Evolutionary conservation across 2,888 invertebrate species (phyloP), one percentile per base, ranked within the genome.

Genomic region (Clusia tigrina): DNA sequence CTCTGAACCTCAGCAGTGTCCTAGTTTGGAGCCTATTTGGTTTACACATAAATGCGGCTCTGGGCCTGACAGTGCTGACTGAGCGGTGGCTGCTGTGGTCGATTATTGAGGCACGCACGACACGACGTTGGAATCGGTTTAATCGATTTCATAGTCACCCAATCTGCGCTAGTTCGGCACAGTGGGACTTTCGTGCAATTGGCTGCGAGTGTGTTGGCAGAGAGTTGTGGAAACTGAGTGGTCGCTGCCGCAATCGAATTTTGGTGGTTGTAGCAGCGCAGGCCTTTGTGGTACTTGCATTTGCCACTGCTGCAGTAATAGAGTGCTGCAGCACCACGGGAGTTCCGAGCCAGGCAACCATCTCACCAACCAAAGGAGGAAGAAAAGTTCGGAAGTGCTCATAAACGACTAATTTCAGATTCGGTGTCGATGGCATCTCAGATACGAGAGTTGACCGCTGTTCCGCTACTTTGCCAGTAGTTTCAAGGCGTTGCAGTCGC

Each of bases 141-240:
- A 48, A 26, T 57, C 25, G 48, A 46, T 22, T 17, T 32, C 48
- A 48, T 48, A 52, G 20, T 12, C 20, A 54, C 48, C 9, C 46
- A 22, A 17, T 56, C 32, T 25, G 48, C 2, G 22, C 48, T 48
- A 46, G 20, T 54, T 23, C 24, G 46, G 38, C 52, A 25, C 46
- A 62, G 53, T 56, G 57, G 23, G 18, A 25, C 15, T 46, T 57
- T 58, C 54, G 53, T 58, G 57, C 62, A 62, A 62, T 62, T 62
- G 46, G 12, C 32, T 42, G 42, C n/a, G n/a, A 12, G 9, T 6
- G 3, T 62, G 58, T 54, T 62, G 57, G 56, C 12, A 32, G 15
- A 3, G 20, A 24, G 24, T 9, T 38, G n/a, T 6, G 26, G n/a
- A n/a, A n/a, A 32, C 17, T 18, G 10, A n/a, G 15, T 54, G 23